Percentiles rank a stretch among this genome's conserved stretches.
Evolutionary conservation across 2,113 vertebrate species (phyloP).

Genomic region (Hirundichthys speculiger): DNA sequence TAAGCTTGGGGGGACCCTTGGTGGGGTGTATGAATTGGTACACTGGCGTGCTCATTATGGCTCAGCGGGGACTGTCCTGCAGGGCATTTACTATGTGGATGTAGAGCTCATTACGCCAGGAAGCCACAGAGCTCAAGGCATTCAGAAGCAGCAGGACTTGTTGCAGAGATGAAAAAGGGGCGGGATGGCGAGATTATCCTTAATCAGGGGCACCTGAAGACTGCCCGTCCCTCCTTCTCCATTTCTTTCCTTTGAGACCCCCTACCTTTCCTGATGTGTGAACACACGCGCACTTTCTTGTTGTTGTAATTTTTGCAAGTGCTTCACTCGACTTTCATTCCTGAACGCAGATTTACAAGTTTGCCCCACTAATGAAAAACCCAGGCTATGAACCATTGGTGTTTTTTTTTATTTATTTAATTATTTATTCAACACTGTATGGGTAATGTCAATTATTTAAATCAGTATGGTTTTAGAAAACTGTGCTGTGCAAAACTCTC

Average conservation of each 20-base stretch:
- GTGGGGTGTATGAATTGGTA: constrained; percentile 72
- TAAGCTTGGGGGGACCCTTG: constrained; percentile 67
- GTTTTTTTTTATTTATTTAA: constrained; percentile 73
- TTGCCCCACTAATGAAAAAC: constrained; percentile 77
- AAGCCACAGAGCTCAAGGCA: constrained; percentile 65
- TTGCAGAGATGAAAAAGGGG: constrained; percentile 67
- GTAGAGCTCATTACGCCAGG: constrained; percentile 82
- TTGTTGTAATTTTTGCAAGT: constrained; percentile 77
- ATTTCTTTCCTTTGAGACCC: constrained; percentile 51
- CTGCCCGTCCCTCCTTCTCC: constrained; percentile 65
- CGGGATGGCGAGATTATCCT: constrained; percentile 81
- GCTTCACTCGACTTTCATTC: constrained; percentile 76
- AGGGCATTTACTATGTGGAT: constrained; percentile 74
- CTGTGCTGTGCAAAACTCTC: constrained; percentile 35
- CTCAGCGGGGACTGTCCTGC: constrained; percentile 81
- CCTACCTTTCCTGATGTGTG: constrained; percentile 23
- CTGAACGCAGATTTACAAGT: constrained; percentile 58
- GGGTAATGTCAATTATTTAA: constrained; percentile 80
- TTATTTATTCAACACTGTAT: constrained; percentile 76
- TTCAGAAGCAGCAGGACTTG: constrained; percentile 63
- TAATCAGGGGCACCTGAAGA: constrained; percentile 85
- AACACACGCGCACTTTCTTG: constrained; percentile 37
- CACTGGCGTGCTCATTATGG: constrained; percentile 83
- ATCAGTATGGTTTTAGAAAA: constrained; percentile 67
- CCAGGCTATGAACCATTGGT: constrained; percentile 68